Conservation (phyloP, 2,888 invertebrate species). For the Tipula unca region DNA sequence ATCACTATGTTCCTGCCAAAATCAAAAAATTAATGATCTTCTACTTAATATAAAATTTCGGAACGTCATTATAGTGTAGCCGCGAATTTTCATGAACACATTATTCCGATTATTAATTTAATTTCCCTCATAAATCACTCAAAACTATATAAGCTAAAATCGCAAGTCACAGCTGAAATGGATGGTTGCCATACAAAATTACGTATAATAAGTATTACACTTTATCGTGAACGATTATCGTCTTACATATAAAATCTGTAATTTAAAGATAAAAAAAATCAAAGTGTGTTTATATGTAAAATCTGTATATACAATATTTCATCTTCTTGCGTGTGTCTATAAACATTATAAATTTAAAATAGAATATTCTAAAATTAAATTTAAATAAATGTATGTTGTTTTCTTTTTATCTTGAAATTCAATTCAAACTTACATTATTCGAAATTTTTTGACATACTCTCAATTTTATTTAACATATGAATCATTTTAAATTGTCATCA, state of each 20-base stretch:
- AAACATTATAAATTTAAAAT: background rate
- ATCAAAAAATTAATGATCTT: too few relatives aligned
- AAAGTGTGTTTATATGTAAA: background rate
- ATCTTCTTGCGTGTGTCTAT: background rate
- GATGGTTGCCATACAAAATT: background rate
- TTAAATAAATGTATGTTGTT: too few relatives aligned
- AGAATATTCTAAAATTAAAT: background rate
- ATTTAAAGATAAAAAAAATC: background rate
- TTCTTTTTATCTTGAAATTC: slow-evolving; percentile 1
- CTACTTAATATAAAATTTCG: too few relatives aligned
- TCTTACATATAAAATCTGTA: background rate
- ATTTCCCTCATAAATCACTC: background rate
- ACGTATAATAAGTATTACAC: too few relatives aligned
- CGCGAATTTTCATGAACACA: too few relatives aligned
- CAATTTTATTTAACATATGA: background rate
- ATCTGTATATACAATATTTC: background rate
- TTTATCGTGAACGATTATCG: background rate
- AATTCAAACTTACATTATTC: background rate
- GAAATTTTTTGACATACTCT: slow-evolving; percentile 14
- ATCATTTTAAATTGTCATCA: background rate
- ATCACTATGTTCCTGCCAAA: too few relatives aligned
- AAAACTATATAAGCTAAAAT: background rate
- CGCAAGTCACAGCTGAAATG: background rate
- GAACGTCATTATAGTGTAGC: background rate
- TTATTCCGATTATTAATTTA: background rate